phyloP scores from a whole-genome alignment of 1,140 invertebrate genomes.

The Aphis craccivora region DNA sequence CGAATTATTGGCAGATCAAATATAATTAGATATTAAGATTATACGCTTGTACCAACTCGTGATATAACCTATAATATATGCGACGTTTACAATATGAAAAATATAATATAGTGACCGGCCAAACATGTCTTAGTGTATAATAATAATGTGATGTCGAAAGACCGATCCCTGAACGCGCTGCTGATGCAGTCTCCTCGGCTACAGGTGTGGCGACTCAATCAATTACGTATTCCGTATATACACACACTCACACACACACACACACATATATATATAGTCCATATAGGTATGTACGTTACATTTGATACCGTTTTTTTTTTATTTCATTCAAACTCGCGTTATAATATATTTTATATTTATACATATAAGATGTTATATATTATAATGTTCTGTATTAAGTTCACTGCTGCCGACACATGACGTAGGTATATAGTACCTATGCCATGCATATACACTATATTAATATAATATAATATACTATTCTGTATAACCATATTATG shows the following conservation, averaged over 20 bases:
- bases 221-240: constrained; percentile 48
- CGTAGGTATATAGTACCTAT: neutral
- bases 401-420: neutral
- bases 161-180: constrained; percentile 40
- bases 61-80: neutral
- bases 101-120: neutral
- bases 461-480: no score
- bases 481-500: neutral
- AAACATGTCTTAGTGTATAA: constrained; percentile 26
- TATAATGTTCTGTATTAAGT: no score
- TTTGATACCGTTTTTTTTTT: neutral
- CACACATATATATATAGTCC: no score
- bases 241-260: neutral
- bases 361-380: neutral
- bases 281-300: neutral
- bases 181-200: neutral
- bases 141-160: constrained; percentile 29
- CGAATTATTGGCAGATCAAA: no score
- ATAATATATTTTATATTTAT: neutral
- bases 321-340: neutral
- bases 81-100: neutral
- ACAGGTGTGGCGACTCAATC: constrained; percentile 49
- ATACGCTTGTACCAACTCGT: neutral
- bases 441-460: neutral
- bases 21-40: no score